Evolutionary conservation across 2,888 invertebrate genomes (phyloP).

Genomic region (Tetragonisca angustula): DNA sequence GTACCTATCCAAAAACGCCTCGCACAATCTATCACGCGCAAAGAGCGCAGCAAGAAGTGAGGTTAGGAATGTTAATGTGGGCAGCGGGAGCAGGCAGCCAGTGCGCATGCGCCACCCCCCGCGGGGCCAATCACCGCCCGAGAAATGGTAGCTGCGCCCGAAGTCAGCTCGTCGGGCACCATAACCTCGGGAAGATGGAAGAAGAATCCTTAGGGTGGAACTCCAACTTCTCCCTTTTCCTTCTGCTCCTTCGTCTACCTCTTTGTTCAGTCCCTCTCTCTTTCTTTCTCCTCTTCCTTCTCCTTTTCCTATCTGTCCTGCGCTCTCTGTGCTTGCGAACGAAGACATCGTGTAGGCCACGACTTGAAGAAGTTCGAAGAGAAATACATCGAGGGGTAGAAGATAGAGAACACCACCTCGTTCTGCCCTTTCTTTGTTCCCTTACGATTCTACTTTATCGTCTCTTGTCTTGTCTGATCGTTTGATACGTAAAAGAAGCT

Average conservation of each 20-base stretch:
- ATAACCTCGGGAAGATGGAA: conserved; percentile 69
- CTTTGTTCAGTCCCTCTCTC: conserved; percentile 11
- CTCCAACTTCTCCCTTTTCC: conserved; percentile 52
- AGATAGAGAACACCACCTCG: not conserved
- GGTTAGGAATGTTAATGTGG: conserved; percentile 83
- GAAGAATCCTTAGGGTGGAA: conserved; percentile 67
- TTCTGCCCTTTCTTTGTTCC: not conserved
- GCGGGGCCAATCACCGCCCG: conserved; percentile 83
- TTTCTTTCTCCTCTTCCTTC: not conserved
- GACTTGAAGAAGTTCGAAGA: conserved; percentile 18
- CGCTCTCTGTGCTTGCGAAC: conserved; percentile 17
- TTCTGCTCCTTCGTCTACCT: conserved; percentile 17
- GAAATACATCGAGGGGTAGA: conserved; percentile 10
- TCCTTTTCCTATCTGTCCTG: conserved; percentile 41
- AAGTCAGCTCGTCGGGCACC: conserved; percentile 75
- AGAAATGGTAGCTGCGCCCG: conserved; percentile 83
- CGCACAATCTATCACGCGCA: conserved; percentile 78
- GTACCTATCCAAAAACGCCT: conserved; percentile 72
- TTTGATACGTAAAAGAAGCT: not conserved
- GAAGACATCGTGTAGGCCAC: conserved; percentile 30
- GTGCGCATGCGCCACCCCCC: conserved; percentile 82
- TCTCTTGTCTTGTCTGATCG: not conserved
- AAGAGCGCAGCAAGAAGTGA: conserved; percentile 75
- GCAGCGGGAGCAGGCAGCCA: conserved; percentile 73
- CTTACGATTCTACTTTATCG: not conserved